These are phyloP conservation scores for Chaetura pelagica DNA, from an alignment of 2,113 vertebrate genomes.

Conservation along the genomic window DNA sequence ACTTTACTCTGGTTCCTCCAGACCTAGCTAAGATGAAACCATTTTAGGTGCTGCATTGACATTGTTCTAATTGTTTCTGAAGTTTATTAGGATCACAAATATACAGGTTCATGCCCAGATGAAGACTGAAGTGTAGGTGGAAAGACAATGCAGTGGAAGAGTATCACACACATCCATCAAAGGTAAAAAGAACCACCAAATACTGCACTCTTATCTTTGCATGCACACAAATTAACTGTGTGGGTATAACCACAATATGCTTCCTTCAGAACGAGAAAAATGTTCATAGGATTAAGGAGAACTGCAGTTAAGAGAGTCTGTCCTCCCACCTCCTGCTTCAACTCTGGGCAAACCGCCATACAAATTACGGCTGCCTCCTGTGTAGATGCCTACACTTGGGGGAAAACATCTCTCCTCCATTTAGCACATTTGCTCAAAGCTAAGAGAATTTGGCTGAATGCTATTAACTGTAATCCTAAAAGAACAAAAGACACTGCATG, in stretches of 20 bases:
- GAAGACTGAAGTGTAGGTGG: background rate
- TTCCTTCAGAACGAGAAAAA: background rate
- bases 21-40: background rate
- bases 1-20: background rate
- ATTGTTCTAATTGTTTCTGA: background rate
- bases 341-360: background rate
- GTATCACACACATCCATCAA: background rate
- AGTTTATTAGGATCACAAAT: background rate
- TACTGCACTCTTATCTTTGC: background rate
- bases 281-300: background rate
- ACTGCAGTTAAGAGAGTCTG: background rate
- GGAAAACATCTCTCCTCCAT: background rate
- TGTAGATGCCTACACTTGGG: background rate
- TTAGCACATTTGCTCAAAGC: background rate
- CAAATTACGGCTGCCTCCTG: background rate
- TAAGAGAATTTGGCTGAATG: background rate
- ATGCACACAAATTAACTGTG: fast-evolving
- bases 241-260: background rate
- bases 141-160: background rate
- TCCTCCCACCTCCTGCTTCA: background rate
- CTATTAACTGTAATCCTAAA: background rate
- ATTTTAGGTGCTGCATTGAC: background rate
- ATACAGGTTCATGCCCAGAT: background rate
- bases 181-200: background rate
- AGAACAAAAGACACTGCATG: conserved; percentile 2